phyloP scores from a whole-genome alignment of 2,888 invertebrate genomes.

The Dryobota labecula region DNA sequence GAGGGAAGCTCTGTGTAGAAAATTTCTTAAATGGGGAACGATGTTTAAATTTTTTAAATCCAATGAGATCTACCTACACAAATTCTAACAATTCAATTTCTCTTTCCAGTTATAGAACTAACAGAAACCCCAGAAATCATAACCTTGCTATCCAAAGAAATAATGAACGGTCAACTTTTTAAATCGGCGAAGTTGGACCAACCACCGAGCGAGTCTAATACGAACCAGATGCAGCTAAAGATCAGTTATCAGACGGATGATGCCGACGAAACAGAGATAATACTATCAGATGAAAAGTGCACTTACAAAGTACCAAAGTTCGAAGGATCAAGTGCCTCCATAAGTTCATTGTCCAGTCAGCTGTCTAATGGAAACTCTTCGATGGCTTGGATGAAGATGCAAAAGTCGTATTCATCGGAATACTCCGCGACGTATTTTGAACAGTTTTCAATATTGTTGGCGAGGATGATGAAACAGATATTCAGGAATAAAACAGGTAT shows the following conservation, averaged over 20 bases:
- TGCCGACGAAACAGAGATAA: conserved; percentile 81
- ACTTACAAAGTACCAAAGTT: conserved; percentile 84
- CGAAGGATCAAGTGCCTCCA: conserved; percentile 77
- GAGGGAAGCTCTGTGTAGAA: background rate
- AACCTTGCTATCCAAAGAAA: conserved; percentile 86
- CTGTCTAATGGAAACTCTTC: conserved; percentile 83
- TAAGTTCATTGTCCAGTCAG: conserved; percentile 82
- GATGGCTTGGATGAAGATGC: conserved; percentile 89
- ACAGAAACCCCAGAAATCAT: conserved; percentile 90
- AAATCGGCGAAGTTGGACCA: conserved; percentile 80
- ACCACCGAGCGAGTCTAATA: conserved; percentile 68
- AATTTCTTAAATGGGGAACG: background rate
- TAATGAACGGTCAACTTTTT: conserved; percentile 91
- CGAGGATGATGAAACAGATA: conserved; percentile 91
- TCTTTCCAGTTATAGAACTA: conserved; percentile 91
- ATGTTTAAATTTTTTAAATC: background rate
- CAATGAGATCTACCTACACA: background rate
- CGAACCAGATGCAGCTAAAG: conserved; percentile 80
- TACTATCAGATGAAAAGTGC: conserved; percentile 82
- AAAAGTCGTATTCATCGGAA: conserved; percentile 82
- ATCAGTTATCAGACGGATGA: conserved; percentile 83
- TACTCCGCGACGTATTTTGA: conserved; percentile 89
- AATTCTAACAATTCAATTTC: conserved; percentile 25
- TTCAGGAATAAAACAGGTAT: conserved; percentile 90
- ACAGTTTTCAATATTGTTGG: conserved; percentile 91